phyloP scores from a whole-genome alignment of 2,888 invertebrate species.

The Phragmatobia fuliginosa region DNA sequence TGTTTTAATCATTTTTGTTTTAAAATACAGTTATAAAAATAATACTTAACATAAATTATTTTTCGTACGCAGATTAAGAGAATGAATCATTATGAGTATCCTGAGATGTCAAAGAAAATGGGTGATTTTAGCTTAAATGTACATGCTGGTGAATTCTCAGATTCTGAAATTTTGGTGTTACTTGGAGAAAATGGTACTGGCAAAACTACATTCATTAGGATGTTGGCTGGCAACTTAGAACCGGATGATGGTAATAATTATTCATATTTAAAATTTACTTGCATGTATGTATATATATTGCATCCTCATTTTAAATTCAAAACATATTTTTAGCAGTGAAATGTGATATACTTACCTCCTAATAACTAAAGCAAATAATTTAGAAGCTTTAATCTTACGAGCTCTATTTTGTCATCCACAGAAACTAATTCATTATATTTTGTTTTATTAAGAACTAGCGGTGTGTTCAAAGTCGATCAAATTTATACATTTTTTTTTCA shows the following conservation, averaged over 20 bases:
- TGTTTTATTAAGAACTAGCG: too few relatives aligned
- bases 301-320: too few relatives aligned
- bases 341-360: background rate
- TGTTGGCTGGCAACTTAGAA: conserved; percentile 98
- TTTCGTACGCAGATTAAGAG: conserved; percentile 89
- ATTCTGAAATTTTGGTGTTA: conserved; percentile 99
- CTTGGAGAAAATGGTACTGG: conserved; percentile 99
- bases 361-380: background rate
- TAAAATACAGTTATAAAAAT: background rate
- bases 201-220: conserved; percentile 99
- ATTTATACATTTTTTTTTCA: too few relatives aligned
- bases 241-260: conserved; percentile 90
- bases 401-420: background rate
- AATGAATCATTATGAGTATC: conserved; percentile 98
- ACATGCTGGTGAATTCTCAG: conserved; percentile 97
- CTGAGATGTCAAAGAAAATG: conserved; percentile 95
- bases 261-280: background rate
- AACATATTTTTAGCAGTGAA: background rate
- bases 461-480: too few relatives aligned
- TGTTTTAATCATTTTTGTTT: background rate
- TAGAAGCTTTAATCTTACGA: too few relatives aligned
- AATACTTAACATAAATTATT: conserved; percentile 2
- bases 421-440: background rate
- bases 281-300: background rate
- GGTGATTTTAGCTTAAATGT: conserved; percentile 93